Conservation (phyloP, 1,140 invertebrate genomes). For the Macrocentrus cingulum region DNA sequence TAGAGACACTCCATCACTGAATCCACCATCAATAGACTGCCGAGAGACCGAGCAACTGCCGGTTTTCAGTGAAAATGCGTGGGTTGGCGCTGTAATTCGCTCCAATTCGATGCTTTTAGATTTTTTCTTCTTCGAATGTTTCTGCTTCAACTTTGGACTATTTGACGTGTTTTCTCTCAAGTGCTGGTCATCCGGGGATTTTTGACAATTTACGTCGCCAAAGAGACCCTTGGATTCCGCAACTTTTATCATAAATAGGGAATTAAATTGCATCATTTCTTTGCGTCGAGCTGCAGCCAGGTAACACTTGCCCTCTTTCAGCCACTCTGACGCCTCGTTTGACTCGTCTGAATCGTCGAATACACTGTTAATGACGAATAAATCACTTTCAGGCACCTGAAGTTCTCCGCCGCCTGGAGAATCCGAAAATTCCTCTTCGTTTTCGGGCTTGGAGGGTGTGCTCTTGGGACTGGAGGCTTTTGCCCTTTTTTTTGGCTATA, state of each 20-base stretch:
- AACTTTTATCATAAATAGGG: constrained; percentile 78
- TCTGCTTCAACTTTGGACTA: constrained; percentile 14
- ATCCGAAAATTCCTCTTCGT: constrained; percentile 22
- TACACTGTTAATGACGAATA: constrained; percentile 64
- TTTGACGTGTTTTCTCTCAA: constrained; percentile 32
- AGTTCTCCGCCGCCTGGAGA: constrained; percentile 11
- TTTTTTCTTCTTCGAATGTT: constrained; percentile 33
- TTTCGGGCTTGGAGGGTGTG: constrained; percentile 11
- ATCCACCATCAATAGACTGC: constrained; percentile 10
- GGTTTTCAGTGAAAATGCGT: constrained; percentile 48
- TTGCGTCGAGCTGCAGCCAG: constrained; percentile 72
- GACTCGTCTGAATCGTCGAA: constrained; percentile 37
- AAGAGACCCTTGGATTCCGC: constrained; percentile 76
- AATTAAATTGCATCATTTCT: constrained; percentile 72
- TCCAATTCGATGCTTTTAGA: constrained; percentile 46
- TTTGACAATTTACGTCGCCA: constrained; percentile 61
- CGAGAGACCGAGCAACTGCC: constrained; percentile 15
- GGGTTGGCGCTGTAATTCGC: constrained; percentile 59
- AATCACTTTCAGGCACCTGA: constrained; percentile 70
- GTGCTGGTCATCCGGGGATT: constrained; percentile 24
- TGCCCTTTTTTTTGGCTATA: constrained; percentile 25
- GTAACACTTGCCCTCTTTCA: constrained; percentile 67
- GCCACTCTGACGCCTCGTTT: constrained; percentile 23
- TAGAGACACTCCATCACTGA: not conserved
- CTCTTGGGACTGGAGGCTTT: constrained; percentile 24